Conservation (phyloP, 2,797 vertebrate genomes). For the Lindbergichthys nudifrons region DNA sequence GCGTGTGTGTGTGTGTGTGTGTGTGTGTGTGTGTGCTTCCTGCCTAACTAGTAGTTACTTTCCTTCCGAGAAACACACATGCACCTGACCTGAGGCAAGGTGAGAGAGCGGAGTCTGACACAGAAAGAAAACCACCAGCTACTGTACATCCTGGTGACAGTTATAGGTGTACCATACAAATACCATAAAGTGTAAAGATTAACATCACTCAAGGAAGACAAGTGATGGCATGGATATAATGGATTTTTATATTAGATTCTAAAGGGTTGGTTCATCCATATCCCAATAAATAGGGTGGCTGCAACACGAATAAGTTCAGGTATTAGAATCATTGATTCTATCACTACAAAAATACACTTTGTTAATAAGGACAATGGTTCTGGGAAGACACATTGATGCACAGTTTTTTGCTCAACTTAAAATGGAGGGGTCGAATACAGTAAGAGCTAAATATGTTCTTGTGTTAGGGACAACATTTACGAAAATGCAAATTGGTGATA, state of each 20-base stretch:
- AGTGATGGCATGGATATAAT: neutral
- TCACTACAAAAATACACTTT: neutral
- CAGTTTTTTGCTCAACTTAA: neutral
- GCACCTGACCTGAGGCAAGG: neutral
- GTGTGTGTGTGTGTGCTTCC: constrained; percentile 4
- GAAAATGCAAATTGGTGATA: neutral
- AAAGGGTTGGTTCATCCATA: neutral
- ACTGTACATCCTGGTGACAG: neutral
- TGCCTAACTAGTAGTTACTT: constrained; percentile 40
- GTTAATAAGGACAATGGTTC: neutral
- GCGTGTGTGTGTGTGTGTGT: no score
- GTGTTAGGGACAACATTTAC: neutral
- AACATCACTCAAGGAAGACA: neutral
- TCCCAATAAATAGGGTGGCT: neutral
- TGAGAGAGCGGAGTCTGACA: neutral
- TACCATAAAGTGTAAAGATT: no score
- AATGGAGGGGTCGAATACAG: neutral
- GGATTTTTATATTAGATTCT: neutral
- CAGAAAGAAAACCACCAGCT: neutral
- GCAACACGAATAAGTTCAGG: no score
- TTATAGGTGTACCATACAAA: neutral
- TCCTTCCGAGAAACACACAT: constrained; percentile 14
- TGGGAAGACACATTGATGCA: neutral
- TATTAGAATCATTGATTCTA: no score
- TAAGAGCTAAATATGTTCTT: no score